These are phyloP conservation scores for Pteronotus mesoamericanus DNA, from an alignment of 2,797 vertebrate genomes.

Conservation along the genomic window DNA sequence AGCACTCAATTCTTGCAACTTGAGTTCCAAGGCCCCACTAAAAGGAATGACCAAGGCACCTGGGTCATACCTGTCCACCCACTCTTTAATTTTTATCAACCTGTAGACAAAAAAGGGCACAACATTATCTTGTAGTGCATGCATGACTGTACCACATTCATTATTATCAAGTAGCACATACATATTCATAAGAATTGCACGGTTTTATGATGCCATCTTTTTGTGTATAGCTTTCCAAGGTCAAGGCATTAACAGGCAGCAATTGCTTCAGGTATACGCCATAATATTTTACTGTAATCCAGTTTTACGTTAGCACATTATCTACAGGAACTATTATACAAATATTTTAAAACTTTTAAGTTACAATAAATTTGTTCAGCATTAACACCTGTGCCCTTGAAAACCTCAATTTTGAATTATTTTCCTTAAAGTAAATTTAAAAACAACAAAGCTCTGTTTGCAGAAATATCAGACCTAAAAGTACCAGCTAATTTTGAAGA, in stretches of 20 bases:
- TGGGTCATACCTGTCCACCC: constrained; percentile 97
- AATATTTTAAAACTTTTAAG: constrained; percentile 76
- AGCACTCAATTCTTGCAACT: constrained; percentile 91
- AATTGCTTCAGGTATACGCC: constrained; percentile 86
- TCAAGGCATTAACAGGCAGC: constrained; percentile 86
- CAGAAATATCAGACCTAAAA: background rate
- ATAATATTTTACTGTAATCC: constrained; percentile 83
- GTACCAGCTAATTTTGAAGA: constrained; percentile 21
- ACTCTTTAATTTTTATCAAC: constrained; percentile 99
- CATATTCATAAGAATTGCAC: constrained; percentile 89
- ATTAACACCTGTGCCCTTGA: constrained; percentile 40
- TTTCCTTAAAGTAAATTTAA: constrained; percentile 41
- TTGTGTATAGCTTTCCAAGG: constrained; percentile 88
- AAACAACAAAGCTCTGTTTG: constrained; percentile 4
- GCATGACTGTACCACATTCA: constrained; percentile 89
- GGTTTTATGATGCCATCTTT: constrained; percentile 89
- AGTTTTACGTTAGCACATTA: constrained; percentile 80
- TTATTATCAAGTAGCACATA: constrained; percentile 88
- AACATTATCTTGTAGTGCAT: constrained; percentile 89
- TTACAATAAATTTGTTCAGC: constrained; percentile 49
- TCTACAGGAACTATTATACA: constrained; percentile 71
- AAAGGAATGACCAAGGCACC: constrained; percentile 95
- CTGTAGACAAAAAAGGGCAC: constrained; percentile 87
- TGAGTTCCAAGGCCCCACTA: constrained; percentile 94
- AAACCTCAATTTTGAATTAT: constrained; percentile 24